A percentile compares a stretch with the other conserved stretches of the same genome.
phyloP scores from a whole-genome alignment of 2,797 vertebrate genomes.

The Taenioides sp. region DNA sequence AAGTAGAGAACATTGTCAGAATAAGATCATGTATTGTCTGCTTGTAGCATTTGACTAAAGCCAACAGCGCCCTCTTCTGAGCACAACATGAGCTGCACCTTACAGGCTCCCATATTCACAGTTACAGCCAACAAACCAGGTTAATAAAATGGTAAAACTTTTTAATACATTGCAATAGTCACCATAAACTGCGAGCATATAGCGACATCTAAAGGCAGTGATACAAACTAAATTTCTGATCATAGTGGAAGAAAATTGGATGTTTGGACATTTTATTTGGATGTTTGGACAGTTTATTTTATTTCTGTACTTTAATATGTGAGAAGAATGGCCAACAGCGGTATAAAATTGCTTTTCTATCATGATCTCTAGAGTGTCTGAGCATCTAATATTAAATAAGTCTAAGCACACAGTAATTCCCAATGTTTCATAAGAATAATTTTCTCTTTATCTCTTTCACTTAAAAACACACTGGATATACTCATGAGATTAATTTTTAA shows the following conservation, averaged over 20 bases:
- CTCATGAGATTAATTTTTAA: too few relatives aligned
- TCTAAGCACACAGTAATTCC: slow-evolving; percentile 25
- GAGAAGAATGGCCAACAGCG: not conserved
- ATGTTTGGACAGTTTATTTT: not conserved
- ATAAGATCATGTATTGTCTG: slow-evolving; percentile 13
- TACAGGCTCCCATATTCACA: too few relatives aligned
- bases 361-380: not conserved
- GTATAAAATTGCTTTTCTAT: slow-evolving; percentile 14
- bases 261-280: not conserved
- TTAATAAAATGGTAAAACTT: too few relatives aligned
- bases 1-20: not conserved
- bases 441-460: not conserved
- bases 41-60: slow-evolving; percentile 36
- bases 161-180: not conserved
- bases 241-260: not conserved
- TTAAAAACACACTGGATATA: too few relatives aligned
- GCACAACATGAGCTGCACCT: slow-evolving; percentile 37
- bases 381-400: slow-evolving; percentile 34
- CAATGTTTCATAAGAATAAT: slow-evolving; percentile 14
- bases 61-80: slow-evolving; percentile 74
- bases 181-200: slow-evolving; percentile 18
- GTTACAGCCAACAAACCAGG: too few relatives aligned
- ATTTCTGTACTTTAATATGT: slow-evolving; percentile 17
- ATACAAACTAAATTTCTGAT: not conserved
- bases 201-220: slow-evolving; percentile 42